Evolutionary conservation across 2,888 invertebrate species (phyloP), one percentile per base, ranked within the genome.

Genomic region (Rutpela maculata): DNA sequence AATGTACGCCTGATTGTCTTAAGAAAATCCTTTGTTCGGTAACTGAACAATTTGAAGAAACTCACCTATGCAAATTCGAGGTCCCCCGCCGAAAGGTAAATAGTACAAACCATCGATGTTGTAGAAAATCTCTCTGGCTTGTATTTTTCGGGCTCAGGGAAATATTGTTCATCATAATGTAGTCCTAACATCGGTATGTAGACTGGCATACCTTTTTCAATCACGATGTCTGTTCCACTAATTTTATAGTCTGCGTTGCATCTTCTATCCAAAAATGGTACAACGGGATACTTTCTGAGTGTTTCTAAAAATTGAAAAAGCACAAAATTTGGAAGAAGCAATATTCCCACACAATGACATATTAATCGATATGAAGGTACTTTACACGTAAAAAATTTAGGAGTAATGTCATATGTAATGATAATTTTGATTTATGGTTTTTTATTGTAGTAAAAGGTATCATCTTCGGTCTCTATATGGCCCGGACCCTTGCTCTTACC

Each of bases 251-350:
- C 82, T 74, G 82, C 76, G 6, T 83, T 82, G 63, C 86, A 86
- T 63, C 75, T 70, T 77, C 88, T 80, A 60, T 84, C 85, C 75
- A 88, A 71, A 31, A 87, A 83, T 9, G 87, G 84, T 1, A 87
- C 81, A 11, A 88, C 87, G 12, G 91, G 89, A 79, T 89, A 89
- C 75, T 88, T 86, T 60, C 91, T 81, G 43, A 91, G 82, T 0
- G 89, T 89, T 86, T 91, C 90, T 89, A 84, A 70, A 86, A n/a
- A n/a, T 86, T 31, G n/a, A n/a, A n/a, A n/a, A n/a, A n/a, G n/a
- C n/a, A n/a, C n/a, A n/a, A n/a, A n/a, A n/a, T n/a, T n/a, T n/a
- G n/a, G n/a, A n/a, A n/a, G n/a, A n/a, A n/a, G n/a, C n/a, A n/a
- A n/a, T n/a, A n/a, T n/a, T n/a, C n/a, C n/a, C n/a, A n/a, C n/a